phyloP scores from a whole-genome alignment of 2,797 vertebrate genomes.

The Liparis tanakae region DNA sequence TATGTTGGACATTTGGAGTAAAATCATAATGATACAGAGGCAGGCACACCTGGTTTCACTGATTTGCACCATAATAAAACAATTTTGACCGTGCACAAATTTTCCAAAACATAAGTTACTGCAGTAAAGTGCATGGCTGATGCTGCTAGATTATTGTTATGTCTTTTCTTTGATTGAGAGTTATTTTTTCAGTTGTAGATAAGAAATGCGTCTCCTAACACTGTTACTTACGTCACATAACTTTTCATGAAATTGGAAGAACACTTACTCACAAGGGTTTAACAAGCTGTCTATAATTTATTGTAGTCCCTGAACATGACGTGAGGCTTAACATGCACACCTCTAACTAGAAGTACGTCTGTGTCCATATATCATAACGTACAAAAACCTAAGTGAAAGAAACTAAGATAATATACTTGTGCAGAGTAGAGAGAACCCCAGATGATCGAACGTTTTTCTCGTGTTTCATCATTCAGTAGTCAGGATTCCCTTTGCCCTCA shows the following conservation, averaged over 20 bases:
- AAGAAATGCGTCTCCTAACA: constrained; percentile 2
- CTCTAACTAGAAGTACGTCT: constrained; percentile 9
- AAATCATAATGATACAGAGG: constrained; percentile 34
- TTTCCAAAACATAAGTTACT: neutral
- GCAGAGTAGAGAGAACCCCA: constrained; percentile 29
- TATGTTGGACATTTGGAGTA: constrained; percentile 40
- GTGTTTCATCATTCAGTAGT: constrained; percentile 74
- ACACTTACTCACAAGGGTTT: constrained; percentile 22
- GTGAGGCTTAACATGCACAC: neutral
- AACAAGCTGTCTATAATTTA: constrained; percentile 6
- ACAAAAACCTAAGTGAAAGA: neutral
- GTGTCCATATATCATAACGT: constrained; percentile 10
- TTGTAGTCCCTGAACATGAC: constrained; percentile 10
- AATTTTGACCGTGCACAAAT: constrained; percentile 14
- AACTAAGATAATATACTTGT: constrained; percentile 27
- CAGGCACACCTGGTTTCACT: constrained; percentile 36
- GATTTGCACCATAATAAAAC: constrained; percentile 30
- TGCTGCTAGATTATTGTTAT: neutral
- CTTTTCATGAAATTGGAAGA: neutral
- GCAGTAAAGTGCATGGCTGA: neutral
- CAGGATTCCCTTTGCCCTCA: constrained; percentile 68
- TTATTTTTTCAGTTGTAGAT: constrained; percentile 7
- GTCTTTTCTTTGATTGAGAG: neutral
- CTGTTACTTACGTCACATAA: constrained; percentile 6
- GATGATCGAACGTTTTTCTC: constrained; percentile 54